Base-by-base conservation (phyloP, 2,797 vertebrate species). In the Myotis daubentonii region DNA sequence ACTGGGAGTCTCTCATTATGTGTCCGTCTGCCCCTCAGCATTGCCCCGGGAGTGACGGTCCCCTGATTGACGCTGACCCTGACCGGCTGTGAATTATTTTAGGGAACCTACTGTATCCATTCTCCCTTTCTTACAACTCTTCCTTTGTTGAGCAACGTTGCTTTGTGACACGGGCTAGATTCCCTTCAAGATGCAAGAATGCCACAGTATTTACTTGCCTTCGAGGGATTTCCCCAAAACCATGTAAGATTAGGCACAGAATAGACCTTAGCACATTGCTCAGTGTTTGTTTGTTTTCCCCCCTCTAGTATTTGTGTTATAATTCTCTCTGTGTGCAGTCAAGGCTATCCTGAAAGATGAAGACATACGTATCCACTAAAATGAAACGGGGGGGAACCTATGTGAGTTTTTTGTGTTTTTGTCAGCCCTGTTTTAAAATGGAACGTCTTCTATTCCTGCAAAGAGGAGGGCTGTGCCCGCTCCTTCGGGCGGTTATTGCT, bases 181-280 rank as follows among this genome's bases (percentile, higher is more conserved):
- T 44, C 22, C 4, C 13, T 44, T 38, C 30, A 89, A 91, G 38
- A 25, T 70, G 65, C 38, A 91, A 76, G 51, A 74, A 79, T 74
- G 38, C 28, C 38, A 2, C 5, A 8, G 38, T 80, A 28, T 72
- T 95, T 89, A 65, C 11, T 83, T 79, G 76, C 22, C 11, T 78
- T 36, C 62, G 47, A 76, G 71, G 57, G 33, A 71, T 93, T 95
- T 96, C 80, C 89, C 51, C 44, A 80, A 80, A 82, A 70, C 38
- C 38, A 12, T 19, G 74, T 25, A 81, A 38, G 68, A 87, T 84
- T 76, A 65, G 53, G 8, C 20, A 49, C 8, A 44, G 16, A 75
- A 55, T 49, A 38, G 55, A 28, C 4, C 1, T 88, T 55, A 88
- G 22, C 41, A 57, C 1, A n/a, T 25, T 51, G n/a, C 36, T 44